phyloP scores from a whole-genome alignment of 1,140 invertebrate species.

The Drosophila melanogaster region DNA sequence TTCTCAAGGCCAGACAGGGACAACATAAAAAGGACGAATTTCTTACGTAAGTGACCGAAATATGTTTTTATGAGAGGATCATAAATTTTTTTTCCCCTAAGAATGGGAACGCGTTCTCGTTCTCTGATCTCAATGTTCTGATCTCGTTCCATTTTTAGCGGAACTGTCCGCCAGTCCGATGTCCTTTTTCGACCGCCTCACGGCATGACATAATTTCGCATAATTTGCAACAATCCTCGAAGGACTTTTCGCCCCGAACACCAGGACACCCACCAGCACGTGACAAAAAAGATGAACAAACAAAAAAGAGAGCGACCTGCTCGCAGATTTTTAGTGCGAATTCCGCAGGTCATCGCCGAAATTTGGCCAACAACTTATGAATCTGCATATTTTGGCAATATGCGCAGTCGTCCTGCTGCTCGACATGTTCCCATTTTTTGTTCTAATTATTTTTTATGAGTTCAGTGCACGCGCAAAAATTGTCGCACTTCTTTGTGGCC shows the following conservation, averaged over 20 bases:
- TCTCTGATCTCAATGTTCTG: slow-evolving; percentile 83
- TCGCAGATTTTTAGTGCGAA: slow-evolving; percentile 67
- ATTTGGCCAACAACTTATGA: slow-evolving; percentile 33
- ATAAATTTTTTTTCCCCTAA: slow-evolving; percentile 70
- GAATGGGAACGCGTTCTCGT: slow-evolving; percentile 80
- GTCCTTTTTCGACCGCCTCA: slow-evolving; percentile 30
- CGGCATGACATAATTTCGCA: slow-evolving; percentile 80
- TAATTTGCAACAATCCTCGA: slow-evolving; percentile 61
- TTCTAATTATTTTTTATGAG: slow-evolving; percentile 82
- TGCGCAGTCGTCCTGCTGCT: neutral
- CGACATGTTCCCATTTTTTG: slow-evolving; percentile 71
- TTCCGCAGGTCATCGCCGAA: slow-evolving; percentile 60
- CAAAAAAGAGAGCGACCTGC: slow-evolving; percentile 51
- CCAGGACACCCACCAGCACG: slow-evolving; percentile 64
- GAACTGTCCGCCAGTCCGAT: slow-evolving; percentile 29
- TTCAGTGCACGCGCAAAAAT: slow-evolving; percentile 75
- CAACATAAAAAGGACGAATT: slow-evolving; percentile 57
- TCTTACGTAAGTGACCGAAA: slow-evolving; percentile 73
- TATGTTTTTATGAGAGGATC: slow-evolving; percentile 67
- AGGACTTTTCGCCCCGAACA: slow-evolving; percentile 43
- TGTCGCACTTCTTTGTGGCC: slow-evolving; percentile 75
- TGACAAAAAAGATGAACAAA: slow-evolving; percentile 63
- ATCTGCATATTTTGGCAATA: slow-evolving; percentile 28
- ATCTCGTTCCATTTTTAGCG: slow-evolving; percentile 76
- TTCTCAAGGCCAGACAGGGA: slow-evolving; percentile 57